Base-by-base conservation (phyloP, 1,140 invertebrate species). In the Apocrypta bakeri region DNA sequence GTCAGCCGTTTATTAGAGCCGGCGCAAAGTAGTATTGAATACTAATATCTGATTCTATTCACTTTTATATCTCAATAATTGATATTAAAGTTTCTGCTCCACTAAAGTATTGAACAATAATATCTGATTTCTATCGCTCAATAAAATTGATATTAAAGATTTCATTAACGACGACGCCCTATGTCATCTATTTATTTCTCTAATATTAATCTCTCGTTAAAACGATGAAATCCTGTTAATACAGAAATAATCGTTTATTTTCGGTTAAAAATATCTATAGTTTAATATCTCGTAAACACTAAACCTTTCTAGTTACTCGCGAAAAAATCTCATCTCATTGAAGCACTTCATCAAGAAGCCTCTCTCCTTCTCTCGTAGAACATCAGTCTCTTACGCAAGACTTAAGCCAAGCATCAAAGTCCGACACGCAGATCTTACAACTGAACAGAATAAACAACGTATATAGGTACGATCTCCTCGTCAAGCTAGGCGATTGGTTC, bases 401-500 rank as follows among this genome's bases (percentile, higher is more conserved):
- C 48, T 56, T n/a, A n/a, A 56, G 17, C 6, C 48, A n/a, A n/a
- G 17, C 21, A n/a, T 2, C 48, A n/a, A 6, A 56, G 48, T n/a
- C 48, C 48, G 48, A 17, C 48, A 56, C 48, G 48, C 21, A 56
- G 48, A 56, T 17, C 48, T 56, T 56, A 12, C n/a, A 66, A 25
- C 8, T 66, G 9, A 66, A 27, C 24, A 11, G 27, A 27, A 11
- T 66, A 25, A 29, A 29, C 25, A 29, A n/a, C 12, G 48, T n/a
- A 3, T 56, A n/a, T 1, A n/a, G n/a, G 42, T 17, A 21, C n/a
- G 33, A 72, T 72, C 42, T 42, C 42, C 37, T 24, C 33, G 69
- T 72, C 69, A 72, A 72, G 33, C 69, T 21, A 14, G 21, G 31
- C 68, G 68, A 71, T 71, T 21, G 68, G 25, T 33, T 29, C 68